Evolutionary conservation across 2,888 invertebrate genomes (phyloP).

Genomic region (Lymantria monacha): DNA sequence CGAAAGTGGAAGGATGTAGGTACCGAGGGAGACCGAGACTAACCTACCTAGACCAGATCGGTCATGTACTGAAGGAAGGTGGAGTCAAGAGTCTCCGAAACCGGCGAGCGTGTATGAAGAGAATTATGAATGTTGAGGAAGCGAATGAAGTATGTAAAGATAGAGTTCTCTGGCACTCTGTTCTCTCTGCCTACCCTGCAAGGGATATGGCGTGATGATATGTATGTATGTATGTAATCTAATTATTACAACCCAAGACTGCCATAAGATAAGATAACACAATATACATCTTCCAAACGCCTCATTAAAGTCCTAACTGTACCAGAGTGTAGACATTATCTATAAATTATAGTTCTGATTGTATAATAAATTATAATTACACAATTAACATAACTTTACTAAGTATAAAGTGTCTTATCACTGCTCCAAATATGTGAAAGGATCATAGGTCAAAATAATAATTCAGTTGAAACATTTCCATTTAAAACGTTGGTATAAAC

Average conservation of each 20-base stretch:
- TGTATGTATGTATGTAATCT: neutral
- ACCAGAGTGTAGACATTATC: slow-evolving; percentile 15
- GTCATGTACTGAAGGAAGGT: too few relatives aligned
- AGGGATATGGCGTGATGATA: too few relatives aligned
- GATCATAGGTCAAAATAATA: slow-evolving; percentile 25
- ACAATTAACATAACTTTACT: slow-evolving; percentile 13
- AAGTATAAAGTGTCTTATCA: slow-evolving; percentile 16
- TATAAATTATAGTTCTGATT: slow-evolving; percentile 31
- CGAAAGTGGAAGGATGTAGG: too few relatives aligned
- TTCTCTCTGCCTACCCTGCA: too few relatives aligned
- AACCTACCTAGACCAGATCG: too few relatives aligned
- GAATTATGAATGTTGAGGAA: too few relatives aligned
- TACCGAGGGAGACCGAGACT: too few relatives aligned
- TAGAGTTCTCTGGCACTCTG: too few relatives aligned
- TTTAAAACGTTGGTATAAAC: neutral
- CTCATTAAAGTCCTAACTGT: slow-evolving; percentile 5
- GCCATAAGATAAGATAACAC: neutral
- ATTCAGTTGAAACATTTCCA: neutral
- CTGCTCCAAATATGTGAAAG: slow-evolving; percentile 25
- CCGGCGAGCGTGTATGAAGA: too few relatives aligned
- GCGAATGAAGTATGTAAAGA: too few relatives aligned
- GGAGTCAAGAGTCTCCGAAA: too few relatives aligned
- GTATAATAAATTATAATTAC: slow-evolving; percentile 21
- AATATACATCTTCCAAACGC: neutral
- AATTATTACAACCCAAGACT: neutral